Conservation (phyloP, 2,888 invertebrate genomes). For the Cheilosia grossa region DNA sequence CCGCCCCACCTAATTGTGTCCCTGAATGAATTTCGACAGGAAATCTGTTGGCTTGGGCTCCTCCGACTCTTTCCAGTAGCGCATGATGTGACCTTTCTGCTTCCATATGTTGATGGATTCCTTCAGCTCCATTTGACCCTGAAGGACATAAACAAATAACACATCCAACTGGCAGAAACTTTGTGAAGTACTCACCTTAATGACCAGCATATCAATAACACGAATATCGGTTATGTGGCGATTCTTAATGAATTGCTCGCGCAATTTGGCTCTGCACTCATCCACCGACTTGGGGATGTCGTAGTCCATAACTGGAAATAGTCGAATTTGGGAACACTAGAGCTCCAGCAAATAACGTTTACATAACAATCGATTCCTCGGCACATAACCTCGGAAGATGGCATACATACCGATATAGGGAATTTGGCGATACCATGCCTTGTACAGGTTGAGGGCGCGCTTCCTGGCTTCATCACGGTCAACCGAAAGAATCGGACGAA, state of each 20-base stretch:
- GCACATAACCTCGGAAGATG: slow-evolving; percentile 53
- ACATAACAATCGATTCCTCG: slow-evolving; percentile 55
- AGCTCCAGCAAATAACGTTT: slow-evolving; percentile 38
- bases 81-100: slow-evolving; percentile 94
- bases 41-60: slow-evolving; percentile 95
- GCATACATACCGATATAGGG: slow-evolving; percentile 91
- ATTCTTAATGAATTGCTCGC: slow-evolving; percentile 91
- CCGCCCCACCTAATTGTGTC: slow-evolving; percentile 55
- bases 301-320: slow-evolving; percentile 89
- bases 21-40: slow-evolving; percentile 90
- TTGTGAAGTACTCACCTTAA: slow-evolving; percentile 86
- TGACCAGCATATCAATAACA: slow-evolving; percentile 94
- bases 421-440: slow-evolving; percentile 96
- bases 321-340: neutral
- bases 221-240: slow-evolving; percentile 92
- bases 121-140: slow-evolving; percentile 98
- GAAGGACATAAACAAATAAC: slow-evolving; percentile 75
- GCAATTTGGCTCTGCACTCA: slow-evolving; percentile 89
- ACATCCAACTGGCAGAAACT: neutral
- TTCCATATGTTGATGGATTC: slow-evolving; percentile 95
- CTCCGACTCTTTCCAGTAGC: slow-evolving; percentile 92
- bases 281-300: slow-evolving; percentile 90
- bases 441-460: slow-evolving; percentile 94
- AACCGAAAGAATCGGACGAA: slow-evolving; percentile 93
- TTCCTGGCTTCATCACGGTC: slow-evolving; percentile 90